Evolutionary conservation across 2,113 vertebrate species (phyloP).

Genomic region (Symphodus melops): DNA sequence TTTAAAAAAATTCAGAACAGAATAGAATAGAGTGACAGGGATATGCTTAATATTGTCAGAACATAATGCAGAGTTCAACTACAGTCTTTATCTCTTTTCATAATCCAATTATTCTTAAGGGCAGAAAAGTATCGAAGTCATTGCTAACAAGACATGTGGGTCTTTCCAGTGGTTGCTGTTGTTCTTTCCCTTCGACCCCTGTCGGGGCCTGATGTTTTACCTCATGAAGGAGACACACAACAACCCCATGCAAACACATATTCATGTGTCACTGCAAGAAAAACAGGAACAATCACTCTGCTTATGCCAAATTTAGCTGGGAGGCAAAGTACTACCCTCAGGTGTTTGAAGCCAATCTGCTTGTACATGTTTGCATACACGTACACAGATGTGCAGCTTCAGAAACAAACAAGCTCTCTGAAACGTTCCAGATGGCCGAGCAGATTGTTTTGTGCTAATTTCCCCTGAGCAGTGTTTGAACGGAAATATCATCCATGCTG

Average conservation of each 20-base stretch:
- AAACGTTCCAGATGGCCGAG: conserved; percentile 64
- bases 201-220: not conserved
- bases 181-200: not conserved
- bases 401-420: conserved; percentile 47
- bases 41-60: too few relatives aligned
- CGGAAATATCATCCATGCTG: conserved; percentile 45
- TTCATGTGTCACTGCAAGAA: conserved; percentile 1
- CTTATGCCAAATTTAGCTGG: conserved; percentile 28
- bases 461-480: conserved; percentile 50
- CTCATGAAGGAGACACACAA: not conserved
- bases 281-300: conserved; percentile 16
- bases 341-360: conserved; percentile 41
- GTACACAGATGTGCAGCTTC: conserved; percentile 48
- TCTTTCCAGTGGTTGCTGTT: not conserved
- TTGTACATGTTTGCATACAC: conserved; percentile 39
- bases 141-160: too few relatives aligned
- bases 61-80: too few relatives aligned
- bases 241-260: not conserved
- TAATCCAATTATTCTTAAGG: too few relatives aligned
- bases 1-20: too few relatives aligned
- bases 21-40: too few relatives aligned
- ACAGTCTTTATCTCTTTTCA: too few relatives aligned
- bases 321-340: conserved; percentile 48
- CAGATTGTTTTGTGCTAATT: conserved; percentile 61
- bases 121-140: too few relatives aligned